Base-by-base conservation (phyloP, 2,113 vertebrate genomes). In the Pyxicephalus adspersus region DNA sequence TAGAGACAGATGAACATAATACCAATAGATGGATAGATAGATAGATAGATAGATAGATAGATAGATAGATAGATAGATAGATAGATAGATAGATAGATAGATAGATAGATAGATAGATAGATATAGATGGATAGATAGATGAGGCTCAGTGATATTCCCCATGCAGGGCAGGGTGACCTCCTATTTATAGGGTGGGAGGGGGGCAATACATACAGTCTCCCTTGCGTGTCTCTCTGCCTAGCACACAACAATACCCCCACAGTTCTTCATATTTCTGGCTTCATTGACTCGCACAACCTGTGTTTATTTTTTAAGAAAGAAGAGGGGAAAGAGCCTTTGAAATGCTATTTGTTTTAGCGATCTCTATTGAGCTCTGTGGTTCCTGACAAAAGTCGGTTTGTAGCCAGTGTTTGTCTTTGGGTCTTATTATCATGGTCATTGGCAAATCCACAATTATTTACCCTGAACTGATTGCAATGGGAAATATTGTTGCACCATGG, bases 381-480 rank as follows among this genome's bases (percentile, higher is more conserved):
- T 74, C 23, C 71, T 74, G 19, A 74, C 71, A 68, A 58, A 28
- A 73, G 71, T 74, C 71, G 38, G 71, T 54, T n/a, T 74, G 71
- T 38, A 58, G 28, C 38, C 54, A 74, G 28, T 73, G 70, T 61
- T 61, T 61, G 58, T 61, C 58, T 61, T 61, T 26, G 8, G 58
- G 58, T 57, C 22, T 45, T 73, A 54, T 34, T 65, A 31, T 65
- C 64, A 38, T 29, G 28, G 20, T 34, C 19, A 34, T 17, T 38
- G 52, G 7, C 28, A 20, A 64, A 29, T 31, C 25, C 26, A 26
- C 61, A 28, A 13, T 64, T 64, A 64, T 64, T 64, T 64, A 18
- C 26, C 17, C 22, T 61, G 9, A 23, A 15, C 58, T 61, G 58
- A 13, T 61, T 15, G n/a, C 28, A 4, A 45, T 45, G 15, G 52